Conservation (phyloP, 2,113 vertebrate genomes). For the Mustela nigripes region DNA sequence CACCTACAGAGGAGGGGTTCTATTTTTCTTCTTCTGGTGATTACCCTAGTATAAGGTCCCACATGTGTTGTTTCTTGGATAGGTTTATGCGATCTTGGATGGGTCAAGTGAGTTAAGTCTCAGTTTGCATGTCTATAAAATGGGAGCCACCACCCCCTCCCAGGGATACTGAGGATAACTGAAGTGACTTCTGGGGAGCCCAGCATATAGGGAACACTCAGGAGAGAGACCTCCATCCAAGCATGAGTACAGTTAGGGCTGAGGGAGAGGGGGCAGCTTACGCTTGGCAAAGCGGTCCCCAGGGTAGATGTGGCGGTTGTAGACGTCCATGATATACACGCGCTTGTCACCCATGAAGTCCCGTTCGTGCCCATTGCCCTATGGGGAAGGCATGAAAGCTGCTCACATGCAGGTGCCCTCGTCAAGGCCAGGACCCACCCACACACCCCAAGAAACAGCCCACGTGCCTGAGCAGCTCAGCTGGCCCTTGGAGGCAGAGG, state of each 20-base stretch:
- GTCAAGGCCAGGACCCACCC: background rate
- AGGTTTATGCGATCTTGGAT: background rate
- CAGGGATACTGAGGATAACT: background rate
- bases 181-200: background rate
- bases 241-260: accelerated
- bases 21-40: background rate
- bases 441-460: background rate
- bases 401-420: background rate
- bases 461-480: no score
- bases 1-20: background rate
- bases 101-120: background rate
- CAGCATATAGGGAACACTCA: accelerated
- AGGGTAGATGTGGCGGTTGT: conserved; percentile 97
- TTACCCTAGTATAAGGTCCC: background rate
- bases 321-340: conserved; percentile 98
- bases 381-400: conserved; percentile 51
- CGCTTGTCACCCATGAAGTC: conserved; percentile 96
- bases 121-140: background rate
- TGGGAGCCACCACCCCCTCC: accelerated
- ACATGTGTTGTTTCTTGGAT: background rate
- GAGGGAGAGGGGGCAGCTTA: conserved; percentile 84
- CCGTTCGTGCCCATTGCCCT: conserved; percentile 98
- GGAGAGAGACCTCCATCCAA: no score
- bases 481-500: background rate
- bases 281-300: conserved; percentile 95